These are phyloP conservation scores for Heliconius aoede DNA, from an alignment of 2,888 invertebrate genomes.

Conservation along the genomic window DNA sequence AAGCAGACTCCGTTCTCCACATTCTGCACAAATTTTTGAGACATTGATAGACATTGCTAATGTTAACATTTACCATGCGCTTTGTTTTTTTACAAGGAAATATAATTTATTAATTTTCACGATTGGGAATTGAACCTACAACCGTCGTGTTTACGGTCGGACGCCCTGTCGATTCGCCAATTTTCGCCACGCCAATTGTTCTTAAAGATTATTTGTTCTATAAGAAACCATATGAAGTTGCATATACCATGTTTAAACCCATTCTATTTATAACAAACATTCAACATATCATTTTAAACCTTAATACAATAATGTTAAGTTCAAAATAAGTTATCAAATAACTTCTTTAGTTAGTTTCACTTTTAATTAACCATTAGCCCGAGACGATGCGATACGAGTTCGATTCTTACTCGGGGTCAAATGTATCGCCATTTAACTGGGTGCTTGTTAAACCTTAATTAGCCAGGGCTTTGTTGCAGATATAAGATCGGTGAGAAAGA, in stretches of 20 bases:
- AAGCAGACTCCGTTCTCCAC: too few relatives aligned
- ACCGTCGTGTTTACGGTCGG: too few relatives aligned
- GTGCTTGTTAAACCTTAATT: constrained; percentile 35
- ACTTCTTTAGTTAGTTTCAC: constrained; percentile 24
- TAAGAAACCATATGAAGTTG: not conserved
- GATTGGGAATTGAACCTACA: too few relatives aligned
- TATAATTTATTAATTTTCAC: too few relatives aligned
- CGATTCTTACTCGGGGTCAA: constrained; percentile 33
- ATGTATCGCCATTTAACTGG: constrained; percentile 35
- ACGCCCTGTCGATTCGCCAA: too few relatives aligned
- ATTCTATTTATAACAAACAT: constrained; percentile 9
- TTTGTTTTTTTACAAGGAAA: too few relatives aligned
- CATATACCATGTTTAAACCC: not conserved
- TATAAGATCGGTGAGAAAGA: constrained; percentile 35
- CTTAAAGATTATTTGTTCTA: too few relatives aligned
- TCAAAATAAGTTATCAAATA: not conserved
- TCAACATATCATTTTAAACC: not conserved
- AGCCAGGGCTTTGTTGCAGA: constrained; percentile 32
- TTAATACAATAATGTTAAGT: not conserved
- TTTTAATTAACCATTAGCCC: constrained; percentile 36
- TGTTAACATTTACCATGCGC: too few relatives aligned
- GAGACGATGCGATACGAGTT: constrained; percentile 32
- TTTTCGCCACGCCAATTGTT: too few relatives aligned
- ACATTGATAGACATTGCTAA: too few relatives aligned
- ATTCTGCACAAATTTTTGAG: too few relatives aligned